Conservation (phyloP, 2,113 vertebrate genomes). For the Aldabrachelys gigantea region DNA sequence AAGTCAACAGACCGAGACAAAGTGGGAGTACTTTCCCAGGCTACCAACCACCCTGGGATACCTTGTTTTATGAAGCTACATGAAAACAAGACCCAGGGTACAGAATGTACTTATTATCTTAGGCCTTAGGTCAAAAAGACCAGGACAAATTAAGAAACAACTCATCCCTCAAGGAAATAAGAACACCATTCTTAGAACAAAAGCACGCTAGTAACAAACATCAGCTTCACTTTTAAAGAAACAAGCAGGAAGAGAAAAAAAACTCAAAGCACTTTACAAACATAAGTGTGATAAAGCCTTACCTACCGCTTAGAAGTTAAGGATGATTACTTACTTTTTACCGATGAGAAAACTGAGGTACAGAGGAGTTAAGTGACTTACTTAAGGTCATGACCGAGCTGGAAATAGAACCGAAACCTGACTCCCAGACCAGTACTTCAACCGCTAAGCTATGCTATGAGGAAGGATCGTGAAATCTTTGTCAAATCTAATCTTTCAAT, state of each 20-base stretch:
- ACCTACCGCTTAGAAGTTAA: background rate
- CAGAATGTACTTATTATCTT: background rate
- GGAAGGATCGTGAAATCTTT: fast-evolving
- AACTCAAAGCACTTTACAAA: background rate
- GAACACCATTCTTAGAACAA: background rate
- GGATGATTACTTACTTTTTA: background rate
- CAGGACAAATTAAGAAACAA: fast-evolving
- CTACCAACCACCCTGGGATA: background rate
- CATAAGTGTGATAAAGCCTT: background rate
- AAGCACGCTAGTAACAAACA: background rate
- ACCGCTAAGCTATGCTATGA: background rate
- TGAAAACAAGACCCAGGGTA: background rate
- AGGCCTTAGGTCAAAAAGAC: background rate
- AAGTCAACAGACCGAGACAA: background rate
- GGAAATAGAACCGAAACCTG: background rate
- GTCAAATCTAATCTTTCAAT: background rate
- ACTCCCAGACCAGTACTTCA: background rate
- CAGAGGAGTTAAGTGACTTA: background rate
- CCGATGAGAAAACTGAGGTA: background rate
- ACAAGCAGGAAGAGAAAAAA: background rate
- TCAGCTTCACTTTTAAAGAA: background rate
- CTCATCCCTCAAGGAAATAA: background rate
- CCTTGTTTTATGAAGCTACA: background rate
- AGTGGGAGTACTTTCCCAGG: background rate
- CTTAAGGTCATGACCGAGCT: background rate